Evolutionary conservation across 2,113 vertebrate genomes (phyloP).

Genomic region (Acrocephalus kingi): DNA sequence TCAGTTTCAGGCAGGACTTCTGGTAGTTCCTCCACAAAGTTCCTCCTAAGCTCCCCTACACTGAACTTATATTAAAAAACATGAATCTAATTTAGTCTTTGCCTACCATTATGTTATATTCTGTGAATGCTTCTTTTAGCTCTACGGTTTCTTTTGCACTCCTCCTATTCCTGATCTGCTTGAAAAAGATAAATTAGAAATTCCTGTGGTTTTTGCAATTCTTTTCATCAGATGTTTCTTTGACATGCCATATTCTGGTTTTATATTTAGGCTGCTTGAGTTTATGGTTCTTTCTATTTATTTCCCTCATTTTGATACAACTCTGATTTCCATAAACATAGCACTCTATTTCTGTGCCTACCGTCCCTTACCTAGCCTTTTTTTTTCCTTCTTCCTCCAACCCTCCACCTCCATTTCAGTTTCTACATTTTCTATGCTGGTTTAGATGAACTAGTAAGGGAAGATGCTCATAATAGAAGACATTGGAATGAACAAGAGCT

Average conservation of each 20-base stretch:
- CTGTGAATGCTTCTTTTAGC: neutral
- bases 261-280: neutral
- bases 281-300: neutral
- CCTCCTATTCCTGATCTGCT: neutral
- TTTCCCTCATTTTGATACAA: neutral
- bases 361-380: accelerated
- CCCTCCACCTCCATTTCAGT: neutral
- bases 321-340: neutral
- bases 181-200: neutral
- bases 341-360: neutral
- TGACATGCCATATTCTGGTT: neutral
- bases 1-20: neutral
- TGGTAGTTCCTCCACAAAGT: neutral
- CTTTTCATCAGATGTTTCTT: neutral
- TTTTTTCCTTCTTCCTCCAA: neutral
- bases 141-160: neutral
- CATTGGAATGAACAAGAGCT: neutral
- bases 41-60: neutral
- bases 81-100: neutral
- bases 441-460: neutral
- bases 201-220: neutral
- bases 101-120: neutral
- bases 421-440: neutral
- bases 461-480: neutral
- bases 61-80: neutral